Evolutionary conservation across 2,113 vertebrate genomes (phyloP), one percentile per base, ranked within the genome.

Genomic region (Pitta sordida): DNA sequence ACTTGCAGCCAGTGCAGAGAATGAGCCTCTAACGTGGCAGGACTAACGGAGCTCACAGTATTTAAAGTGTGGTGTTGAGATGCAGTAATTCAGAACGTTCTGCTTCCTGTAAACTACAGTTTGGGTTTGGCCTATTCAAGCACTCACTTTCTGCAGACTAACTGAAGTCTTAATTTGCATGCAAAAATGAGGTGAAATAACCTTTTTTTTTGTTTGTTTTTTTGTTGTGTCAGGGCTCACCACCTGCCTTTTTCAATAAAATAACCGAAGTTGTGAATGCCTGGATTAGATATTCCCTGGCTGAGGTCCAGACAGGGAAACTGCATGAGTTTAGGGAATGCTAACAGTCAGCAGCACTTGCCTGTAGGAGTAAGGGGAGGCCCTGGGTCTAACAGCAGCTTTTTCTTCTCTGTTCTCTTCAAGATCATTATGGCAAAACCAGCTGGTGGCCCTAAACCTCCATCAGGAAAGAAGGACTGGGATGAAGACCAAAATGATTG

Each of bases 371-470:
- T 14, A 8, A 8, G 18, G 4, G 43, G 27, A 2, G 2, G 60
- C 41, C 39, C 26, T 52, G 46, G 58, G 75, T 69, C 32, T 95
- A 55, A 94, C 20, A 10, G 37, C 6, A 16, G 3, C 3, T 80
- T 91, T 88, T 83, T 83, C 63, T 80, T 83, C 36, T 73, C 44
- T 68, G 0, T 68, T 83, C 14, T 49, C 27, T 90, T 73, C 64
- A 71, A 99, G 99, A 99, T 99, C 83, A 99, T 99, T 93, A 99
- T 99, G 99, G 99, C 99, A 89, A 99, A 99, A 97, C 99, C 99
- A 94, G 98, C 99, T 65, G 99, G 99, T 85, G 99, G 99, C 64
- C 99, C 99, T 58, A 99, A 98, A 97, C 96, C 99, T 95, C 99
- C 99, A 11, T 98, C 98, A 91, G 98, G 98, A 89, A 99, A 98